Evolutionary conservation across 2,113 vertebrate species (phyloP).

Genomic region (Nettapus auritus): DNA sequence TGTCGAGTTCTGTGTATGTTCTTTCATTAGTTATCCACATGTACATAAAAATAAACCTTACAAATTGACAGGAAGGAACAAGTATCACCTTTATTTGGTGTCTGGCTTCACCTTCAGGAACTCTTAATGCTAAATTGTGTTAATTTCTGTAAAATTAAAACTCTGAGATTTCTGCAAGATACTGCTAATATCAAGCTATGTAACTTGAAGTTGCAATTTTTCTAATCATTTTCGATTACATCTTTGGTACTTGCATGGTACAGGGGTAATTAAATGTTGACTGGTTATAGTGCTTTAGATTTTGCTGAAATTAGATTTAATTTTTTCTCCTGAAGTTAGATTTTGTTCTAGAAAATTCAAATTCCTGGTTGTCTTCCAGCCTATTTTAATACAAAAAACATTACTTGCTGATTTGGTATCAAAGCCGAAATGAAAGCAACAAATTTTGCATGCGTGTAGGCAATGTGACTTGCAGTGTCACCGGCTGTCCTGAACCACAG

Average conservation of each 20-base stretch:
- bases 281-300: conserved; percentile 34
- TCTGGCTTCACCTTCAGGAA: neutral
- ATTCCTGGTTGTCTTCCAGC: neutral
- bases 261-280: conserved; percentile 46
- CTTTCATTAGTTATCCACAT: neutral
- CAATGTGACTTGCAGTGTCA: neutral
- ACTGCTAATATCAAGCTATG: neutral
- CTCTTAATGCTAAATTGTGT: neutral
- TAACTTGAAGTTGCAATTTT: conserved; percentile 31
- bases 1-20: neutral
- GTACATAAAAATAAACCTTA: neutral
- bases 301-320: neutral
- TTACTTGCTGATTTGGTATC: neutral
- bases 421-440: neutral
- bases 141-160: neutral
- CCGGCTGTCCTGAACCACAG: neutral
- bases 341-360: neutral
- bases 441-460: neutral
- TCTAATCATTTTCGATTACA: conserved; percentile 53
- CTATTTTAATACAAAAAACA: neutral
- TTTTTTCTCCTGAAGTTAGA: too few relatives aligned
- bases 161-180: neutral
- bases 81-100: neutral
- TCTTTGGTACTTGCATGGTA: conserved; percentile 15
- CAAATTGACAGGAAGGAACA: neutral